phyloP scores from a whole-genome alignment of 2,113 vertebrate species.

The Tamias sibiricus region DNA sequence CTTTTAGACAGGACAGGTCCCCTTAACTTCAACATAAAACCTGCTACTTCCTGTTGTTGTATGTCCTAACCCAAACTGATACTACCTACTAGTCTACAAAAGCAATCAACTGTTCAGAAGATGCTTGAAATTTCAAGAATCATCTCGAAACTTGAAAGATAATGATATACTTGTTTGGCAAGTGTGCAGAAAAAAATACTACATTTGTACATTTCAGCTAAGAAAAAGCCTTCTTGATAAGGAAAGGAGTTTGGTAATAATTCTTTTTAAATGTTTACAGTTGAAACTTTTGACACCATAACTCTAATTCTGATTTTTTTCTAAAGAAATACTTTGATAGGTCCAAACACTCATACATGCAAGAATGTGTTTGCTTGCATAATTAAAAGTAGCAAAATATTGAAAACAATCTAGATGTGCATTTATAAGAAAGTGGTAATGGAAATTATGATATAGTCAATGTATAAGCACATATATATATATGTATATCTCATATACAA shows the following conservation, averaged over 20 bases:
- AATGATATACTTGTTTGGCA: not conserved
- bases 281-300: too few relatives aligned
- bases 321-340: too few relatives aligned
- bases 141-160: not conserved
- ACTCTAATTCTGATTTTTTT: too few relatives aligned
- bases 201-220: not conserved
- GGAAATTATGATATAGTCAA: too few relatives aligned
- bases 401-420: not conserved
- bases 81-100: not conserved
- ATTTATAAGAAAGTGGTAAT: too few relatives aligned
- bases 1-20: not conserved
- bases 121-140: too few relatives aligned
- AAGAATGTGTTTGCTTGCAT: too few relatives aligned
- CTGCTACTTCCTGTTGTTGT: not conserved
- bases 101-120: not conserved
- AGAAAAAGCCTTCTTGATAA: not conserved
- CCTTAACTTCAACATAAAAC: not conserved
- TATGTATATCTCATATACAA: not conserved
- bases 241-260: not conserved
- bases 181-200: not conserved
- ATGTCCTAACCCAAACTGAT: not conserved
- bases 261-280: too few relatives aligned
- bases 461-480: not conserved
- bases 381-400: too few relatives aligned
- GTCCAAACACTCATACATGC: too few relatives aligned